phyloP scores from a whole-genome alignment of 2,888 invertebrate species.

The Stegophylla sp. region DNA sequence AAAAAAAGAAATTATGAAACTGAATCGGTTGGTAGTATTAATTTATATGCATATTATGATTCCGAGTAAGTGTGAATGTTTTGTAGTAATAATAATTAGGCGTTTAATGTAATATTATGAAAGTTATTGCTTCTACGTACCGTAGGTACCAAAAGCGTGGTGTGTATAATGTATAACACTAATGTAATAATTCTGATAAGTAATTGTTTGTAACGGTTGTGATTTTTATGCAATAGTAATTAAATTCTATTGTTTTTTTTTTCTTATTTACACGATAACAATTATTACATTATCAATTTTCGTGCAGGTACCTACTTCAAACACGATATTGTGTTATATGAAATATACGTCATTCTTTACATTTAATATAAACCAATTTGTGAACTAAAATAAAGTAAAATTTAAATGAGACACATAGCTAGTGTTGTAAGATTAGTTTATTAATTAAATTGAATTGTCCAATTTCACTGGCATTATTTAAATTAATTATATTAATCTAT shows the following conservation, averaged over 20 bases:
- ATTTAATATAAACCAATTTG: too few species aligned
- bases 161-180: neutral
- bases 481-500: too few species aligned
- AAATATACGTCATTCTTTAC: too few species aligned
- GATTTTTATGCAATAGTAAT: conserved; percentile 17
- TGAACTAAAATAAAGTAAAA: too few species aligned
- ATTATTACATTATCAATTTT: neutral
- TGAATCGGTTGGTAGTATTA: neutral
- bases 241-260: neutral
- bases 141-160: neutral
- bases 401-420: too few species aligned
- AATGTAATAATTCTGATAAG: conserved; percentile 1
- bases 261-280: neutral
- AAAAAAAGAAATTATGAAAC: conserved; percentile 1
- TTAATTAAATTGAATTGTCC: too few species aligned
- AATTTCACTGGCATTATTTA: too few species aligned
- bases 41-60: neutral
- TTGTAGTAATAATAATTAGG: conserved; percentile 6
- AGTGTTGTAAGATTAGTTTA: too few species aligned
- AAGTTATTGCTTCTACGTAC: conserved; percentile 15
- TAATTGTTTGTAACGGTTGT: conserved; percentile 33
- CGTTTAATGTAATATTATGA: neutral
- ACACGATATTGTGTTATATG: neutral
- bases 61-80: neutral
- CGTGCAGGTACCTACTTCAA: neutral